A percentile compares a stretch with the other conserved stretches of the same genome.
Evolutionary conservation across 2,113 vertebrate species (phyloP).

Genomic region (Erythrocercus mccallii): DNA sequence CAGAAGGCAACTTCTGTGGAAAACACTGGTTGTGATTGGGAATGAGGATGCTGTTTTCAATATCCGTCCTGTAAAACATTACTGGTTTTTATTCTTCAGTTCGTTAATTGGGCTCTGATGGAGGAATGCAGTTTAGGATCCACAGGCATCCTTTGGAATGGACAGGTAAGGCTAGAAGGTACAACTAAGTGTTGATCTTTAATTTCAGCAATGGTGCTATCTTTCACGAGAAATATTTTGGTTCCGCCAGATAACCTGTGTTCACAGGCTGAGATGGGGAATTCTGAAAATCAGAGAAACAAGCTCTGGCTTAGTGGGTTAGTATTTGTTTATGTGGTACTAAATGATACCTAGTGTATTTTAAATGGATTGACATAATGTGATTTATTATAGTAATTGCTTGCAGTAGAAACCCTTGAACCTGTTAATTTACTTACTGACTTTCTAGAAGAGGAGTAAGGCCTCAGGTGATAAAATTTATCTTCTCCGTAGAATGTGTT

Average conservation of each 20-base stretch:
- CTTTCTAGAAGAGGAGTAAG: not conserved
- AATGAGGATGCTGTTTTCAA: not conserved
- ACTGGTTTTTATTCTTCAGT: not conserved
- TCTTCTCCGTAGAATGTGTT: not conserved
- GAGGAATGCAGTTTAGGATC: conserved; percentile 41
- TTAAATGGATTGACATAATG: not conserved
- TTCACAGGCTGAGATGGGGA: not conserved
- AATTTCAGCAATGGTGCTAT: not conserved
- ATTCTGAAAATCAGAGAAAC: not conserved
- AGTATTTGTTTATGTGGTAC: not conserved
- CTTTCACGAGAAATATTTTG: not conserved
- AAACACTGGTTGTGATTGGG: not conserved
- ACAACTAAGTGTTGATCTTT: not conserved
- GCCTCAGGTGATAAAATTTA: not conserved
- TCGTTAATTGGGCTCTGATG: conserved; percentile 18
- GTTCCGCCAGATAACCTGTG: not conserved
- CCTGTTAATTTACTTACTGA: not conserved
- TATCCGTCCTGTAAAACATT: not conserved
- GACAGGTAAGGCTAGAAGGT: conserved; percentile 66
- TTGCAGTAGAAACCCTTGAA: not conserved
- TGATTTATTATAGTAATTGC: not conserved
- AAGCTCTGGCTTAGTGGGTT: not conserved
- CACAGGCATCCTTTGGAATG: not conserved
- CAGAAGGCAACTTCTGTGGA: not conserved
- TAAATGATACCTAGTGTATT: not conserved